Evolutionary conservation across 2,797 vertebrate genomes (phyloP).

Genomic region (Darevskia nairensis): DNA sequence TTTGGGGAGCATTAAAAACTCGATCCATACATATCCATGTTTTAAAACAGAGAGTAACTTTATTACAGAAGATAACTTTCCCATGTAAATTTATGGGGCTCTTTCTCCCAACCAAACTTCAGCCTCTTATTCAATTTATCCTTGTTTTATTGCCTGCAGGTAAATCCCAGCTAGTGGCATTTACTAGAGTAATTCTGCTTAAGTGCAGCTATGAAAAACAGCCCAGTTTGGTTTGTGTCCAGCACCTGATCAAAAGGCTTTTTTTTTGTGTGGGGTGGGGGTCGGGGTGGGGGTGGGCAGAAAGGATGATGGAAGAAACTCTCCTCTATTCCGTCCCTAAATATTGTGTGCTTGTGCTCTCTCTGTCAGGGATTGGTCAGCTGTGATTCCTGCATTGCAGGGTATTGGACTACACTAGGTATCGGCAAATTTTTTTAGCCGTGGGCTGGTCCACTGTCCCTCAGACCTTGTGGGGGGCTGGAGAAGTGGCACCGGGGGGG

Average conservation of each 20-base stretch:
- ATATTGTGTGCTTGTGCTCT: too few species aligned
- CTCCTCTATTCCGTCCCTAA: background rate
- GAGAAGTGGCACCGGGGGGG: too few species aligned
- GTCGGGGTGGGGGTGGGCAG: too few species aligned
- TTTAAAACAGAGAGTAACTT: conserved; percentile 11
- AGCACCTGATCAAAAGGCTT: background rate
- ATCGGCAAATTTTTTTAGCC: too few species aligned
- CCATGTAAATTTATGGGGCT: conserved; percentile 1
- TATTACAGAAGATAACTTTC: background rate
- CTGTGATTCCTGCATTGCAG: too few species aligned
- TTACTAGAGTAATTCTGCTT: background rate
- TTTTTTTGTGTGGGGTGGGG: too few species aligned
- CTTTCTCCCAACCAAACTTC: background rate
- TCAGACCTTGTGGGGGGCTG: too few species aligned
- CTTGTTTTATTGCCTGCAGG: background rate
- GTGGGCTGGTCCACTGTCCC: too few species aligned
- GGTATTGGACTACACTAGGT: too few species aligned
- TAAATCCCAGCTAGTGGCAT: background rate
- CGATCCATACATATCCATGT: background rate
- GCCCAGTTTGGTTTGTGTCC: background rate
- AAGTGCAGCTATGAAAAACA: background rate
- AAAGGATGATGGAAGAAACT: background rate
- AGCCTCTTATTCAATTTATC: background rate
- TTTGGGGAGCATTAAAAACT: background rate
- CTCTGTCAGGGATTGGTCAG: too few species aligned